Evolutionary conservation across 2,113 vertebrate species (phyloP).

Genomic region (Neoarius graeffei): DNA sequence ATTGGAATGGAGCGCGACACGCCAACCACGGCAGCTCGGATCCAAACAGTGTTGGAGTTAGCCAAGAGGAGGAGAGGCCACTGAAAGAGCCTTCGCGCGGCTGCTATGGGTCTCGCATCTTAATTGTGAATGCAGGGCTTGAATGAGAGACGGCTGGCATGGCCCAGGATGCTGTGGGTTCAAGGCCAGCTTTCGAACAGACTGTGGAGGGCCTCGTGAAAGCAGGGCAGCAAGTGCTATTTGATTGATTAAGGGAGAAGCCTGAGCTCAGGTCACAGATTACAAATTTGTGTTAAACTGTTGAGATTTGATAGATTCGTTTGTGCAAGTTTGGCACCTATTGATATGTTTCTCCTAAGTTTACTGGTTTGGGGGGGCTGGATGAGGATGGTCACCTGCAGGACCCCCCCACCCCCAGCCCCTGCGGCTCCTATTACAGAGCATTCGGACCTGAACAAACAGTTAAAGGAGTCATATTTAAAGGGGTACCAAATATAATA

Average conservation of each 20-base stretch:
- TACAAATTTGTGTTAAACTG: background rate
- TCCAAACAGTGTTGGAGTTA: slow-evolving; percentile 32
- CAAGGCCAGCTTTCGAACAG: slow-evolving; percentile 27
- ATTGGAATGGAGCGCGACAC: slow-evolving; percentile 63
- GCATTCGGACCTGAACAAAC: too few relatives aligned
- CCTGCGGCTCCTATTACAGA: too few relatives aligned
- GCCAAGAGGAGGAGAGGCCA: slow-evolving; percentile 49
- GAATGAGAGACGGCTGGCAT: slow-evolving; percentile 49
- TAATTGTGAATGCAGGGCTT: slow-evolving; percentile 60
- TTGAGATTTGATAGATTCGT: background rate
- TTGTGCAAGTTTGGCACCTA: background rate
- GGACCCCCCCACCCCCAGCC: too few relatives aligned
- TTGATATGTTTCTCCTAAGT: too few relatives aligned
- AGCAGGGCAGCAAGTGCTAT: background rate
- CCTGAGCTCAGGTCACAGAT: background rate
- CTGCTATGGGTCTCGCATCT: slow-evolving; percentile 55
- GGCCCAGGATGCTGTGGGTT: background rate
- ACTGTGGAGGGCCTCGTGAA: slow-evolving; percentile 19
- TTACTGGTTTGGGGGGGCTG: too few relatives aligned
- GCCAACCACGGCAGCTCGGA: slow-evolving; percentile 55
- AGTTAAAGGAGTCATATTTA: too few relatives aligned
- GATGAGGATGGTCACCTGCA: too few relatives aligned
- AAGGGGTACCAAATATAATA: too few relatives aligned
- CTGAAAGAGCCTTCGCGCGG: slow-evolving; percentile 65
- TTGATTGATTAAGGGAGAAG: background rate